Evolutionary conservation across 35 echinoderm and acorn worm genomes (phyloP).

Genomic region (Apostichopus parvimensis): DNA sequence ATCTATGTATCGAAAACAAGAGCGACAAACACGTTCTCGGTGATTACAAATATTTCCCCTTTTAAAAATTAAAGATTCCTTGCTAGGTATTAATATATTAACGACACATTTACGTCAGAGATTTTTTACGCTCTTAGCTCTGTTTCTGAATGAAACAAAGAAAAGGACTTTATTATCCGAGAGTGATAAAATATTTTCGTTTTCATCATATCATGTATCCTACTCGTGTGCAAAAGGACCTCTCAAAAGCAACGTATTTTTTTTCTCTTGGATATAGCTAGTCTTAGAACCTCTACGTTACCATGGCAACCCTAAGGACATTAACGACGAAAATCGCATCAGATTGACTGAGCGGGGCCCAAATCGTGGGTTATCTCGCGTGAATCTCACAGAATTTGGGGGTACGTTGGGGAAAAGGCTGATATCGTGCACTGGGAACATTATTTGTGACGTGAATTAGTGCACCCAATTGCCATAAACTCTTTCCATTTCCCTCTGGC

Average conservation of each 20-base stretch:
- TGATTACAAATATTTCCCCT: too few relatives aligned
- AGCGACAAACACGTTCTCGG: too few relatives aligned
- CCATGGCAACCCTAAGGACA: not conserved
- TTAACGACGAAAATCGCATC: not conserved
- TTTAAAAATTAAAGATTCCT: too few relatives aligned
- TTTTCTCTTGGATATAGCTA: not conserved
- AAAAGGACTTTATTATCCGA: not conserved
- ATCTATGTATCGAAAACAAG: too few relatives aligned
- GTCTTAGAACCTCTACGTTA: not conserved
- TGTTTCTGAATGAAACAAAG: too few relatives aligned
- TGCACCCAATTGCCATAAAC: not conserved
- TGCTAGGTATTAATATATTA: too few relatives aligned
- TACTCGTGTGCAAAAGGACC: not conserved
- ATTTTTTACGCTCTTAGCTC: too few relatives aligned
- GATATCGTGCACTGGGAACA: not conserved
- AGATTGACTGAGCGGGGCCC: conserved; percentile 9
- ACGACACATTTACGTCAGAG: too few relatives aligned
- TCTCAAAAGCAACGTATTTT: not conserved
- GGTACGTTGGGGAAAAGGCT: not conserved
- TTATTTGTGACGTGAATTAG: not conserved
- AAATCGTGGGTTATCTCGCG: conserved; percentile 10
- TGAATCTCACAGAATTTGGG: conserved; percentile 4
- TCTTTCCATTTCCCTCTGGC: not conserved
- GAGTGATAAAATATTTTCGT: not conserved
- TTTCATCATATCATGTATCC: not conserved